A percentile compares a stretch with the other conserved stretches of the same genome.
These are phyloP conservation scores for Eufriesea mexicana DNA, from an alignment of 1,140 invertebrate species.

Conservation along the genomic window DNA sequence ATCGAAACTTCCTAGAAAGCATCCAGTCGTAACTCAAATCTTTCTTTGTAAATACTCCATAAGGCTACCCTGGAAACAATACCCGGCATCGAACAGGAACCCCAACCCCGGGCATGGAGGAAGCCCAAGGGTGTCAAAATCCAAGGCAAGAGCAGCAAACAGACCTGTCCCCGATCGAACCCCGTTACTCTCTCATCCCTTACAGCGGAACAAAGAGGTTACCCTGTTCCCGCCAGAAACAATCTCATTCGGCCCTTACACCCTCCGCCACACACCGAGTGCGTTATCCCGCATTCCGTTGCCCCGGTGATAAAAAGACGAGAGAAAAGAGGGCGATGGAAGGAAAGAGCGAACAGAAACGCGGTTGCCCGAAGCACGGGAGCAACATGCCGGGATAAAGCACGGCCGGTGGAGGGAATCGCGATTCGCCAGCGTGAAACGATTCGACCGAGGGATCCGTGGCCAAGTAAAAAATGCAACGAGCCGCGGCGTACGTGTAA, in stretches of 20 bases:
- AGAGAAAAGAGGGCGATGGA: too few species aligned
- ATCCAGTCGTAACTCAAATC: too few species aligned
- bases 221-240: neutral
- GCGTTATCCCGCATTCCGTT: neutral
- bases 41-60: too few species aligned
- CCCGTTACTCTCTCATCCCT: neutral
- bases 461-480: constrained; percentile 35
- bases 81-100: too few species aligned
- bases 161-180: neutral
- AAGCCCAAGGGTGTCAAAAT: constrained; percentile 1
- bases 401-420: neutral
- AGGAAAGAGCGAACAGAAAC: neutral
- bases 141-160: neutral
- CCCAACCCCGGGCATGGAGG: too few species aligned
- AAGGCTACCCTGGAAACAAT: too few species aligned
- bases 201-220: neutral
- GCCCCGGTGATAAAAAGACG: neutral
- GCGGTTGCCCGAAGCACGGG: neutral
- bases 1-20: too few species aligned
- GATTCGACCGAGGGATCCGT: neutral
- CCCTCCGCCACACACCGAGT: neutral
- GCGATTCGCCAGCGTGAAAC: neutral
- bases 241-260: neutral
- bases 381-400: neutral
- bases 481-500: neutral